Percentiles rank a stretch among this genome's conserved stretches.
These are phyloP conservation scores for Neogale vison DNA, from an alignment of 2,113 vertebrate genomes.

Conservation along the genomic window DNA sequence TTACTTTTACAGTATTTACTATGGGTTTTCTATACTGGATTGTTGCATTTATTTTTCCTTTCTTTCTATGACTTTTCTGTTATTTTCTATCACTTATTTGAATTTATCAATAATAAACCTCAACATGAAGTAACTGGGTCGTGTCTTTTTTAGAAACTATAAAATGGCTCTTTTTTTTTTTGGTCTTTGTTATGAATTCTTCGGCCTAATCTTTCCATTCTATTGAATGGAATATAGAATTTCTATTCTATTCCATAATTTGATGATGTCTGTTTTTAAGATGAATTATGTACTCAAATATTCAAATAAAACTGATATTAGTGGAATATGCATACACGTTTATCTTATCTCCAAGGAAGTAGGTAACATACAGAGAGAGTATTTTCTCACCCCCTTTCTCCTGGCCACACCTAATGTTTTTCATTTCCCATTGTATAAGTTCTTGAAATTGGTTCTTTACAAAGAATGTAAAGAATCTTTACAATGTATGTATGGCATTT, in stretches of 20 bases:
- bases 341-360: neutral
- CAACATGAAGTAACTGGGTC: neutral
- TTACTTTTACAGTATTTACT: neutral
- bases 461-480: no score
- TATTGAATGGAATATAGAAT: neutral
- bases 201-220: neutral
- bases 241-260: neutral
- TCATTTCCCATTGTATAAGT: neutral
- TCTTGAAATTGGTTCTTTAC: neutral
- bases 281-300: neutral
- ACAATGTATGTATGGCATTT: neutral
- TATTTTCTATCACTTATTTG: neutral
- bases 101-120: neutral
- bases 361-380: neutral
- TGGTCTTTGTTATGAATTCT: neutral
- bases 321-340: neutral
- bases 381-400: neutral
- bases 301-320: neutral
- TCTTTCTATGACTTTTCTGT: neutral
- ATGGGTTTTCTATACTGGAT: neutral
- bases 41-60: neutral
- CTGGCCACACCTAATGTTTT: neutral
- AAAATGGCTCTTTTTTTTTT: neutral
- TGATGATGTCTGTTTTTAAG: neutral
- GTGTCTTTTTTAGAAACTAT: neutral